Base-by-base conservation (phyloP, 2,113 vertebrate species). In the Zosterops borbonicus region DNA sequence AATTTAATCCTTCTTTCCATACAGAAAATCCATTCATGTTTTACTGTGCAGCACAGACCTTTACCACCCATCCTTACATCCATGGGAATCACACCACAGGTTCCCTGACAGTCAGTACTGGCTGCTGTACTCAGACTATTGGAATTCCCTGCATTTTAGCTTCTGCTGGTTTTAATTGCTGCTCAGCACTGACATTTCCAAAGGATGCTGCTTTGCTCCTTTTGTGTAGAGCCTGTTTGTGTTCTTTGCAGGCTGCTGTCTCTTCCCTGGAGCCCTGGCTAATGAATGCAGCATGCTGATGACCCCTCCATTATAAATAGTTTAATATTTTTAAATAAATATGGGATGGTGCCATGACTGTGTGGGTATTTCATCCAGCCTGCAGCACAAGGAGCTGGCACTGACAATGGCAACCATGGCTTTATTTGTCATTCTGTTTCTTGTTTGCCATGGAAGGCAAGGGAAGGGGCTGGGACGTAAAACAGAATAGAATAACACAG, bases 281-380 rank as follows among this genome's bases (percentile, higher is more conserved):
- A 94, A 90, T 79, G 69, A 95, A 92, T 83, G 83, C 87, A 80
- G 84, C 89, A 89, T 67, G 75, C 63, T 86, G 79, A 73, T 95
- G 94, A 93, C 95, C 88, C 63, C 83, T 52, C 46, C 83, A 84
- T 94, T 94, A 95, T 81, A 93, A 95, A 93, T 65, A 96, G 69
- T 94, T 91, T 83, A 91, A 94, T 94, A 93, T 71, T 96, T 96
- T 97, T 9, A 94, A 96, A 86, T 95, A 96, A 95, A 91, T 86
- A 93, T 33, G 47, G 71, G 91, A 80, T 44, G 46, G 71, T 92
- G 91, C 81, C 84, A 89, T 33, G 93, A 71, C 49, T 94, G 60
- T 91, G 79, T 92, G 91, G 75, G 53, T 91, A 95, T 87, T 95
- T 95, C 67, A 68, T 78, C 81, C 79, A 37, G 84, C 84, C 91